phyloP scores from a whole-genome alignment of 2,888 invertebrate genomes.

The Dicranocentrus wangi region DNA sequence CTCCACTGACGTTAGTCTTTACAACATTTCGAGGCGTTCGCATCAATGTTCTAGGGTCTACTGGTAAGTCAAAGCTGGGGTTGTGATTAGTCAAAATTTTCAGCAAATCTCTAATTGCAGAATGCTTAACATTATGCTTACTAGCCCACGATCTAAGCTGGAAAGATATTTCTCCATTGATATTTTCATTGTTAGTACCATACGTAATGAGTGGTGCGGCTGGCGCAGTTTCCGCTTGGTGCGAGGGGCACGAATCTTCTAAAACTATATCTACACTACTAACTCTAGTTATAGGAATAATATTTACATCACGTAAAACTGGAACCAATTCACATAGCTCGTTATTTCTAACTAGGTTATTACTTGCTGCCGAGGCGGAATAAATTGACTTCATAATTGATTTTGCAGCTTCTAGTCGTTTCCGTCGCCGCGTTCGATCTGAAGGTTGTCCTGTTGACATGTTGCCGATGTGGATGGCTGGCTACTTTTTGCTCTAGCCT shows the following conservation, averaged over 20 bases:
- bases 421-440: neutral
- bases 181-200: neutral
- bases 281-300: neutral
- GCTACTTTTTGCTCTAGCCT: neutral
- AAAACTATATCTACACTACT: neutral
- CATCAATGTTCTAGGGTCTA: conserved; percentile 28
- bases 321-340: too few species aligned
- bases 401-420: neutral
- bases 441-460: neutral
- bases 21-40: conserved; percentile 5
- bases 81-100: conserved; percentile 11
- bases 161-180: neutral
- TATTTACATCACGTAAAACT: neutral
- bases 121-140: conserved; percentile 36
- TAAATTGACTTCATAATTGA: neutral
- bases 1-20: neutral
- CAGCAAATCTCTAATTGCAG: conserved; percentile 33
- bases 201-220: neutral
- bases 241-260: neutral
- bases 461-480: neutral
- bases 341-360: neutral
- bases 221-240: neutral
- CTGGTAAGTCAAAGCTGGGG: conserved; percentile 40
- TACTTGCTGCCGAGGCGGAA: neutral
- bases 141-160: neutral